Base-by-base conservation (phyloP, 2,113 vertebrate species). In the Pungitius pungitius region DNA sequence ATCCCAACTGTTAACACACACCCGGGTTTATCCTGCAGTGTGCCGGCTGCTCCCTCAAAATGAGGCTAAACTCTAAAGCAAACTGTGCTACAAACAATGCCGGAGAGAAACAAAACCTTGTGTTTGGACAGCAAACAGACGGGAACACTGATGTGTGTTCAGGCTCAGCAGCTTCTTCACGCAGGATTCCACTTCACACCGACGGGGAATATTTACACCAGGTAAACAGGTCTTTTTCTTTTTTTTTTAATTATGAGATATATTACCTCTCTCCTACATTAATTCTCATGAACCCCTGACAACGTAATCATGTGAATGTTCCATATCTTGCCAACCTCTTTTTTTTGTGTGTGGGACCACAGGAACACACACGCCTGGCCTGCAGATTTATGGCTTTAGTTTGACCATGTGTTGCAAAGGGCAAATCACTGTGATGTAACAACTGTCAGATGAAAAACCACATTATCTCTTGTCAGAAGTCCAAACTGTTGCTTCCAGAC, bases 91-190 rank as follows among this genome's bases (percentile, higher is more conserved):
- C 52, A 43, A 74, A 75, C 30, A 57, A 49, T 45, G 78, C 49
- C 58, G 33, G 45, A 75, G 78, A 59, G 59, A 42, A 76, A 81
- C 76, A 84, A 76, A 81, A 47, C 70, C 54, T 55, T 66, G 55
- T 70, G 70, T 85, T 86, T 85, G 73, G 55, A 69, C 45, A 55
- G 73, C 42, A 64, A 82, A 75, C 80, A 81, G 72, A 75, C 15
- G 37, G 59, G n/a, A 43, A 69, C n/a, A 61, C 15, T 18, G 13
- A 20, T 8, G 17, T 70, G 45, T 66, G 18, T 51, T 56, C 45
- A 75, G 8, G 47, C 7, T 13, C 3, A n/a, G 2, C n/a, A 49
- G 17, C n/a, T 17, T 35, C 62, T 56, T 30, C 30, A 30, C 30
- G 3, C 33, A 35, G 5, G 33, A 42, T 12, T 26, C 54, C 51